A percentile compares a stretch with the other conserved stretches of the same genome.
These are phyloP conservation scores for Girardinichthys multiradiatus DNA, from an alignment of 2,113 vertebrate species.

Conservation along the genomic window DNA sequence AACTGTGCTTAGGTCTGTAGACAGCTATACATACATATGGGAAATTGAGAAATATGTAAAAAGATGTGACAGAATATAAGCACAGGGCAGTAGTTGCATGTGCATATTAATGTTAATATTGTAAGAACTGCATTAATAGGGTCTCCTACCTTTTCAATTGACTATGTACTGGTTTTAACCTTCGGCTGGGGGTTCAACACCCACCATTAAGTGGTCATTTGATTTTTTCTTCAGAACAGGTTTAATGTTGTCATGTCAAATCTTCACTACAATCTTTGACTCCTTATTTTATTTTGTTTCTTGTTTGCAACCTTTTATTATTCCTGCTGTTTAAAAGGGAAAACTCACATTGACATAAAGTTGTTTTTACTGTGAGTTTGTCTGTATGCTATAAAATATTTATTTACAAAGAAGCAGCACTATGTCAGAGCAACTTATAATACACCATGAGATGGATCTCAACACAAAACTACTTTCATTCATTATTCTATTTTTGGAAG, in stretches of 20 bases:
- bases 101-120: no score
- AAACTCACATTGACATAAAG: neutral
- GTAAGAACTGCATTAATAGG: neutral
- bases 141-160: neutral
- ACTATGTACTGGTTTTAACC: neutral
- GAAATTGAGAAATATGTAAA: no score
- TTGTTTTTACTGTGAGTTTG: neutral
- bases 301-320: neutral
- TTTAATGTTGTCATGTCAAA: no score
- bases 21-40: no score
- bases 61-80: no score
- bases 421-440: neutral
- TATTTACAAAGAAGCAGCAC: neutral
- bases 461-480: neutral
- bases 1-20: no score
- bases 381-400: neutral
- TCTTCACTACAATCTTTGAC: no score
- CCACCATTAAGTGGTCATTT: neutral
- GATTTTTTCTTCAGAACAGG: no score
- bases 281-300: neutral
- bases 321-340: neutral
- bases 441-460: conserved; percentile 1
- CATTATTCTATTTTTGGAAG: no score
- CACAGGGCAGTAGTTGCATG: no score
- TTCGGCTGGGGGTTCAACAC: neutral